Conservation (phyloP, 2,888 invertebrate species). For the Limenitis arthemis region DNA sequence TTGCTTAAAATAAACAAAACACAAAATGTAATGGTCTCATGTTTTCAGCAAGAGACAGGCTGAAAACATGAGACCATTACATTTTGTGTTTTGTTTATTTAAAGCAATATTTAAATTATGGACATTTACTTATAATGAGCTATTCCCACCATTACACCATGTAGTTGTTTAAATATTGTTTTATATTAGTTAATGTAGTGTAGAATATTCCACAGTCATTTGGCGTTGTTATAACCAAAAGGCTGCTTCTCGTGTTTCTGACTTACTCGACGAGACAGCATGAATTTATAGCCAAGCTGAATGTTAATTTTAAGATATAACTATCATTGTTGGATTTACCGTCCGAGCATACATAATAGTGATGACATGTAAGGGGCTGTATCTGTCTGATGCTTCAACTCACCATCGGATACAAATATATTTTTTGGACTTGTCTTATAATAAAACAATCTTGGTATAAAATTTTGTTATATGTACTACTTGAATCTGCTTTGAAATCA, state of each 20-base stretch:
- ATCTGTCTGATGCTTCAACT: no score
- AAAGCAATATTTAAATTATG: conserved; percentile 66
- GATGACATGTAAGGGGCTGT: conserved; percentile 41
- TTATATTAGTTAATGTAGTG: conserved; percentile 60
- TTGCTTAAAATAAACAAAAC: conserved; percentile 48
- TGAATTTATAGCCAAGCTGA: conserved; percentile 70
- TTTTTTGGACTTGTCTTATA: no score
- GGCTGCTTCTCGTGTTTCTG: conserved; percentile 66
- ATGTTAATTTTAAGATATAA: conserved; percentile 64
- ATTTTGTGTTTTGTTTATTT: conserved; percentile 46
- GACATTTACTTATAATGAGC: conserved; percentile 50
- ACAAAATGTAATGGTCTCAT: conserved; percentile 46
- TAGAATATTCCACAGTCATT: conserved; percentile 70
- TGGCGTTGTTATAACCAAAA: conserved; percentile 63
- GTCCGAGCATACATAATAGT: conserved; percentile 67
- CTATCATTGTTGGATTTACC: conserved; percentile 68
- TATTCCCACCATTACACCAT: conserved; percentile 67
- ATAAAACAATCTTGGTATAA: no score
- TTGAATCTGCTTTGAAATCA: no score
- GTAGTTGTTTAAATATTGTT: conserved; percentile 64
- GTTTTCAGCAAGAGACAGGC: no score
- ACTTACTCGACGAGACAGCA: conserved; percentile 65
- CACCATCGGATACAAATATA: no score
- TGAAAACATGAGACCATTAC: conserved; percentile 30
- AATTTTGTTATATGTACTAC: no score